Evolutionary conservation across 64 coral and sea anemone species (phyloP).

Genomic region (Montipora sp.): DNA sequence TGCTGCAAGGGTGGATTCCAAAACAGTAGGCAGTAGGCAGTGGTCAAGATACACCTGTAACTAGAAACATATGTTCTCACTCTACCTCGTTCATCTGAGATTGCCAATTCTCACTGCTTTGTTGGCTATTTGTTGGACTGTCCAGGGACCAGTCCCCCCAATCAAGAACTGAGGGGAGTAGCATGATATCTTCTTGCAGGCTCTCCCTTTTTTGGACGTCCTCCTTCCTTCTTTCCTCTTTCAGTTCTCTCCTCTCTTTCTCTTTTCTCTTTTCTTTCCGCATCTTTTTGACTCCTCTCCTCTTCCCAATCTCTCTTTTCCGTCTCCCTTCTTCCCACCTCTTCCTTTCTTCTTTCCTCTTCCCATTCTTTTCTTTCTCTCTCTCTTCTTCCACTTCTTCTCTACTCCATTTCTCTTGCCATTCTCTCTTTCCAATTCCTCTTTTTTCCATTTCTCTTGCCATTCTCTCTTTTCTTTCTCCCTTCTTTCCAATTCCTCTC

Average conservation of each 20-base stretch:
- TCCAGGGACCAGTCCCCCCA: background rate
- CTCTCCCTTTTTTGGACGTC: background rate
- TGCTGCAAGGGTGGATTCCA: conserved; percentile 9
- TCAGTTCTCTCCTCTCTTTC: too few species aligned
- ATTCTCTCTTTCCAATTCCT: background rate
- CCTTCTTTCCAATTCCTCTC: background rate
- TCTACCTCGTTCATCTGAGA: background rate
- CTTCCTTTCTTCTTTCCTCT: too few species aligned
- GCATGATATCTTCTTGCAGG: background rate
- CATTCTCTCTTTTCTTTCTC: background rate
- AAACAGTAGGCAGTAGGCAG: background rate
- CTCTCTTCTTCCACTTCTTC: too few species aligned
- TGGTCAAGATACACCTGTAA: background rate
- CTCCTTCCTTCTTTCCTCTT: background rate
- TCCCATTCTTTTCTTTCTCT: too few species aligned
- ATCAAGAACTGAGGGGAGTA: background rate
- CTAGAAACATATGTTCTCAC: background rate
- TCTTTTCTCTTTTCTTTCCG: too few species aligned
- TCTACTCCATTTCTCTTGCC: background rate
- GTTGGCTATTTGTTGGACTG: background rate
- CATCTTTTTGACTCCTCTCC: too few species aligned
- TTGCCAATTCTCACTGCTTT: background rate
- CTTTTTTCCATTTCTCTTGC: background rate
- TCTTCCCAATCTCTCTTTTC: too few species aligned
- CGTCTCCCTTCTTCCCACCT: too few species aligned